Evolutionary conservation across 1,140 invertebrate genomes (phyloP), one percentile per base, ranked within the genome.

Genomic region (Geopemphigus sp.): DNA sequence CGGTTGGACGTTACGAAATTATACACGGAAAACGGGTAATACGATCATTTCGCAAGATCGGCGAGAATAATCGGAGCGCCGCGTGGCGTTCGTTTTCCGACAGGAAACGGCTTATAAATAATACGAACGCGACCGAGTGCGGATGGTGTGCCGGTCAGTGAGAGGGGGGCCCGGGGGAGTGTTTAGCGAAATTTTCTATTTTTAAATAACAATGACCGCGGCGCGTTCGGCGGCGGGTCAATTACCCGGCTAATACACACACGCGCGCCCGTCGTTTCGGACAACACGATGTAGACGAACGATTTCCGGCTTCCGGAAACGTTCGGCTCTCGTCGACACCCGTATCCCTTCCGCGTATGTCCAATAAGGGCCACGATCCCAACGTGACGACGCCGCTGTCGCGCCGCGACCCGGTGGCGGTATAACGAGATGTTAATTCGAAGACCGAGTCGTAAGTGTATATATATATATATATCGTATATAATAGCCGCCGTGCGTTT

Each of bases 351-450:
- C 14, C 39, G 5, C 11, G 39, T n/a, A n/a, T n/a, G n/a, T n/a
- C n/a, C n/a, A n/a, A n/a, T n/a, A n/a, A n/a, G n/a, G n/a, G n/a
- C n/a, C n/a, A n/a, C n/a, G n/a, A n/a, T n/a, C n/a, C n/a, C n/a
- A n/a, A n/a, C n/a, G n/a, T n/a, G n/a, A n/a, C n/a, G n/a, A n/a
- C n/a, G n/a, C n/a, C n/a, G n/a, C n/a, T n/a, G n/a, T n/a, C n/a
- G n/a, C n/a, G n/a, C n/a, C n/a, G n/a, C n/a, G n/a, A n/a, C n/a
- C n/a, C 8, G n/a, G 64, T 17, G n/a, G 66, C 11, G 45, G 14
- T 54, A 47, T 72, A 72, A 72, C 68, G 68, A 72, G 50, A 72
- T 72, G 68, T 72, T 72, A 47, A 72, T 72, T 72, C 54, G 68
- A 72, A 72, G n/a, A n/a, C n/a, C n/a, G n/a, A n/a, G n/a, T n/a